Conservation (phyloP, 2,797 vertebrate species). For the Arvicola amphibius region DNA sequence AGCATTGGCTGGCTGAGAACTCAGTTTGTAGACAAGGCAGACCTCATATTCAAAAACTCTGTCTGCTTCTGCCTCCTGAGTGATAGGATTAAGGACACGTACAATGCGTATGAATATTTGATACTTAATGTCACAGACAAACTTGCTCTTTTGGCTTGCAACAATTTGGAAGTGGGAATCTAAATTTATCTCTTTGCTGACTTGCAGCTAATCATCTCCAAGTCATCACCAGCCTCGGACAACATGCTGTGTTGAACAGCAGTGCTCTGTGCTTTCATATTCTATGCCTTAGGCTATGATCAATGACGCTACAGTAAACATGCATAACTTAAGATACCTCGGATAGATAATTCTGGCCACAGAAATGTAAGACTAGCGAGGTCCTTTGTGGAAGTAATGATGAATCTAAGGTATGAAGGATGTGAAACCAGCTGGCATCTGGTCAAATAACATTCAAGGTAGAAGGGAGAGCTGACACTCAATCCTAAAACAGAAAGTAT, state of each 20-base stretch:
- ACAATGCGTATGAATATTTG: background rate
- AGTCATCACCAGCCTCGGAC: background rate
- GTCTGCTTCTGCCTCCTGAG: background rate
- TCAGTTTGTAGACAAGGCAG: background rate
- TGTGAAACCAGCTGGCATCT: background rate
- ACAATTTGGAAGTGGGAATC: no score
- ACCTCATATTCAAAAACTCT: background rate
- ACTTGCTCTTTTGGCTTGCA: background rate
- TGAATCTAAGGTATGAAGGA: background rate
- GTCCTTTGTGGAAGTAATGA: background rate
- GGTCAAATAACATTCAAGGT: background rate
- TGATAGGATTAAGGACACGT: background rate
- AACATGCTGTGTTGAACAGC: background rate
- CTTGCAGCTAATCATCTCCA: background rate
- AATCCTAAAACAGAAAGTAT: background rate
- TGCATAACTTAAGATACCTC: background rate
- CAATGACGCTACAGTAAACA: background rate
- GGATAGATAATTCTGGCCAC: background rate
- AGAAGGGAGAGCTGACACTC: background rate
- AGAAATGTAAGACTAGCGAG: background rate
- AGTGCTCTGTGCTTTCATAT: background rate
- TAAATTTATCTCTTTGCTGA: background rate
- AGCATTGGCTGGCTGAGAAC: background rate
- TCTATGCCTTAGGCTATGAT: background rate
- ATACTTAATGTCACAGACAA: background rate